These are phyloP conservation scores for Ernsta delagoae DNA, from an alignment of 2,888 invertebrate species.

Conservation along the genomic window DNA sequence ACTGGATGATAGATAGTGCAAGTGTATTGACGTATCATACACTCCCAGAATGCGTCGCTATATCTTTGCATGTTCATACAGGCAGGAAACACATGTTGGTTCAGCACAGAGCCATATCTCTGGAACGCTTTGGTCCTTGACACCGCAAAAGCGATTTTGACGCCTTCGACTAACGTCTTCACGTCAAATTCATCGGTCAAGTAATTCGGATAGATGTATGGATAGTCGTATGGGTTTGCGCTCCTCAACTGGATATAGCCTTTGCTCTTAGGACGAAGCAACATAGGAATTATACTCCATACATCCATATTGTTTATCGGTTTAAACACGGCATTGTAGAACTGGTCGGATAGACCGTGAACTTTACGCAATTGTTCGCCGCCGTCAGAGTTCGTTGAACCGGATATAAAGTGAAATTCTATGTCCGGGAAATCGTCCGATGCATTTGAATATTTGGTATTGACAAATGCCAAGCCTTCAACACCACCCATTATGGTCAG, in stretches of 20 bases:
- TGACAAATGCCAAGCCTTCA: slow-evolving; percentile 95
- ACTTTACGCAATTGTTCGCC: slow-evolving; percentile 92
- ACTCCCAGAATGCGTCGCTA: slow-evolving; percentile 93
- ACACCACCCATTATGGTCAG: slow-evolving; percentile 95
- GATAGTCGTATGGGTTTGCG: slow-evolving; percentile 94
- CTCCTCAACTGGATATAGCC: slow-evolving; percentile 93
- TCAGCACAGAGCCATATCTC: slow-evolving; percentile 89
- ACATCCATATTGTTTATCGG: slow-evolving; percentile 91
- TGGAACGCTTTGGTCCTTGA: slow-evolving; percentile 92
- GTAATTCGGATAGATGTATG: slow-evolving; percentile 96
- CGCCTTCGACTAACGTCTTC: slow-evolving; percentile 92
- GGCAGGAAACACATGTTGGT: slow-evolving; percentile 90
- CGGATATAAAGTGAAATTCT: slow-evolving; percentile 95
- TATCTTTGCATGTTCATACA: slow-evolving; percentile 88
- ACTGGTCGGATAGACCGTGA: slow-evolving; percentile 90
- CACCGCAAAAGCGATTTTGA: slow-evolving; percentile 92
- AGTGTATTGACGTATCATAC: slow-evolving; percentile 93
- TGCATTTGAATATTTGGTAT: slow-evolving; percentile 92
- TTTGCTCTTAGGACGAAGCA: slow-evolving; percentile 92
- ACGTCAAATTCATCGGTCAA: slow-evolving; percentile 91
- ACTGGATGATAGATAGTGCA: slow-evolving; percentile 94
- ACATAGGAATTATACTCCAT: slow-evolving; percentile 93
- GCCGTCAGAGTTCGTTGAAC: slow-evolving; percentile 94
- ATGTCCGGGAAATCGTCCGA: slow-evolving; percentile 94
- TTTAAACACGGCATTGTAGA: slow-evolving; percentile 90